Base-by-base conservation (phyloP, 2,888 invertebrate species). In the Yponomeuta malinellus region DNA sequence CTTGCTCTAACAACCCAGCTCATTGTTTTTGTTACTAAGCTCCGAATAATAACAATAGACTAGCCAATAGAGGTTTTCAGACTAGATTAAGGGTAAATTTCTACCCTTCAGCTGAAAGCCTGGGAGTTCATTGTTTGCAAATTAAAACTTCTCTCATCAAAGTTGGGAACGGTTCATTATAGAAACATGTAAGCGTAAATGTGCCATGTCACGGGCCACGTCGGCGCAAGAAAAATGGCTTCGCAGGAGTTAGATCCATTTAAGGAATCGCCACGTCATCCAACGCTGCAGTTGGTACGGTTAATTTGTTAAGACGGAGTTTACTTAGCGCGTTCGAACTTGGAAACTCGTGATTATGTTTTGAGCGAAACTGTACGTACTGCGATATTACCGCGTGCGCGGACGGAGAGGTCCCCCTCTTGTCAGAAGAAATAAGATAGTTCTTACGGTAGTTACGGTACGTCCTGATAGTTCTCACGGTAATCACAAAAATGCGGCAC, bases 191-290 rank as follows among this genome's bases (percentile, higher is more conserved):
- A n/a, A n/a, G 67, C n/a, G 43, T 15, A 43, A 67, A 67, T 65
- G 43, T 33, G 67, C 67, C n/a, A 2, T n/a, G 67, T 37, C 67
- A 43, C 67, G n/a, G 10, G 67, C 6, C 33, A n/a, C 67, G 37
- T 43, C 10, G 67, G 15, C 10, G 48, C 69, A 70, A 72, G 72
- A 71, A 69, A 48, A 59, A 69, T 67, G 67, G n/a, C 67, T 52
- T 78, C 78, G 72, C 72, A 71, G 76, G 78, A 78, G 74, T 75
- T 72, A 73, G 75, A 76, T 71, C 81, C 81, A 75, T 80, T 81
- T 82, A 78, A 81, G 78, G 80, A 76, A 76, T 73, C 72, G 73
- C 75, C 75, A 73, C 78, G 78, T 80, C 80, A 81, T 79, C n/a
- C 64, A 31, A 10, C 23, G 64, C 29, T 59, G 52, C 52, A 59